Base-by-base conservation (phyloP, 2,113 vertebrate genomes). In the Dryoscopus gambensis region DNA sequence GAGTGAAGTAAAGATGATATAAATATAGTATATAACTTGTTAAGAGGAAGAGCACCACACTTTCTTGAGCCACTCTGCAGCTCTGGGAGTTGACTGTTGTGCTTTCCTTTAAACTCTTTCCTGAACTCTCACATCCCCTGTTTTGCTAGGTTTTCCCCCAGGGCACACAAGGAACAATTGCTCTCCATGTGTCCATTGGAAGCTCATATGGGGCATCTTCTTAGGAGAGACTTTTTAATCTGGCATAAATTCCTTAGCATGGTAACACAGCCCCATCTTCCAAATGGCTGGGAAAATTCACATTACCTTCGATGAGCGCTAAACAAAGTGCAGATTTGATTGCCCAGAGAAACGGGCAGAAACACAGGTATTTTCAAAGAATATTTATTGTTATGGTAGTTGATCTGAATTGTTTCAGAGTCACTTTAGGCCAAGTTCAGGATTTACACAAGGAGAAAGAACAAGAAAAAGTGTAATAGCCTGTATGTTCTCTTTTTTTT, bases 281-380 rank as follows among this genome's bases (percentile, higher is more conserved):
- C 68, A 56, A 46, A 46, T 4, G 23, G 13, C 15, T 59, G 21
- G 28, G 6, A 80, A 90, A 86, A 90, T 16, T 49, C 55, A 73
- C 27, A 25, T 39, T 42, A 14, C 42, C 21, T 57, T 68, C 0
- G 2, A 84, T 37, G 22, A 65, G 9, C 1, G 0, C 73, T 86
- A 81, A 77, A 49, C 5, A 24, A 91, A 25, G 18, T 19, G 25
- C 19, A 77, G 55, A 49, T 62, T 57, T 62, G 22, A 21, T 53
- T 84, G 30, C 14, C 31, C 15, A 33, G 76, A 49, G 24, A 78
- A 46, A 37, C 1, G 21, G 30, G 33, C 16, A 93, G 44, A 77
- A 82, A 63, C 6, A 37, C 3, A 40, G 24, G 6, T 35, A 46
- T 70, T 78, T 81, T 65, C n/a, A 81, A 86, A 65, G 6, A 23